Base-by-base conservation (phyloP, 2,888 invertebrate species). In the Xylophagus ater region DNA sequence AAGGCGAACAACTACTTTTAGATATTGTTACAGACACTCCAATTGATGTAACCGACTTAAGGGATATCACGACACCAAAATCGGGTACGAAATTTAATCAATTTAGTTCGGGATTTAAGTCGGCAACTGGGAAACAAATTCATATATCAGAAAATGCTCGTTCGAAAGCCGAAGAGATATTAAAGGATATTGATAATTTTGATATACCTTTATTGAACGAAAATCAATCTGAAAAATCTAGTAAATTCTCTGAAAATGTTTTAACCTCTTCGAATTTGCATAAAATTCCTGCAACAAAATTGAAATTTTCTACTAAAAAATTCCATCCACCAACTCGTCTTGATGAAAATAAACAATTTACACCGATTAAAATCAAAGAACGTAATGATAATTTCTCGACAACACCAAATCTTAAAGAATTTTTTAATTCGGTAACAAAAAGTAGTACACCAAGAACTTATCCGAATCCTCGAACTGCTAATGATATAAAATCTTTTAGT, bases 71-170 rank as follows among this genome's bases (percentile, higher is more conserved):
- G n/a, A n/a, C n/a, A n/a, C n/a, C n/a, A n/a, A n/a, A n/a, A n/a
- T n/a, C n/a, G n/a, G n/a, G n/a, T n/a, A n/a, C n/a, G n/a, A n/a
- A n/a, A n/a, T n/a, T n/a, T n/a, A 23, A 23, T 23, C 23, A 23
- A 23, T 23, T 23, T 23, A 10, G 23, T 23, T 6, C 7, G 7
- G 57, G 57, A 25, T 62, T 62, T 45, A 52, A 54, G 45, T 58
- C 59, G 7, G 62, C 57, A 15, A 57, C 53, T 47, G 65, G 67
- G 31, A 66, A 62, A 49, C 43, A 49, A 7, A 57, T 68, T 18
- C 39, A 46, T n/a, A 53, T 67, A 42, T 62, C 64, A 1, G 51
- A 57, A 23, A 41, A 51, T 36, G 56, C 60, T 3, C 12, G 58
- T 7, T 41, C 41, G n/a, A 58, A 50, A 46, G 54, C 55, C 10